Base-by-base conservation (phyloP, 2,888 invertebrate genomes). In the Hesperia comma region DNA sequence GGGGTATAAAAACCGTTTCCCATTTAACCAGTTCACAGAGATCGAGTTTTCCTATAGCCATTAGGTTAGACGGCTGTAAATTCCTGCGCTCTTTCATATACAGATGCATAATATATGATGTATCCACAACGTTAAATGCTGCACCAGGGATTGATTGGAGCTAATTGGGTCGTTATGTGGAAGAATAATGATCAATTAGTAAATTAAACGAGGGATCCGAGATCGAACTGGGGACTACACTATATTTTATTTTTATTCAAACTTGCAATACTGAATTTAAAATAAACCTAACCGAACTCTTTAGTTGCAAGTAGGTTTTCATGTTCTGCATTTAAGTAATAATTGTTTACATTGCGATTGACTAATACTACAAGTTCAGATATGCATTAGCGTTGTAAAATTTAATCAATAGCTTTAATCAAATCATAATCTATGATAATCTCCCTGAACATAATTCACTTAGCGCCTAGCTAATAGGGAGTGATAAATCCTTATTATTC, bases 121-220 rank as follows among this genome's bases (percentile, higher is more conserved):
- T 80, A 82, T 75, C 80, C 78, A 80, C 80, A 79, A 84, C 79
- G 80, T 86, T 85, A 84, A 75, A 86, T 83, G 80, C 78, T 83
- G 77, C 84, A 85, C 84, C 82, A 79, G 81, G 85, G 84, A 88
- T 87, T 89, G 88, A 91, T 90, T 90, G 88, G 83, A 83, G 80
- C 82, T 87, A 90, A 90, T 89, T 88, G 90, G 86, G 79, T 84
- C 83, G 86, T 89, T 86, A 86, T 79, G 79, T 83, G 79, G 83
- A 85, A 83, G 84, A 87, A 84, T 87, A 85, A 88, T 88, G 83
- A 84, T 83, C 90, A 89, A 88, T 91, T 89, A 87, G 86, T 84
- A 84, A 85, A 89, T 88, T 87, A 85, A 87, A 79, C 80, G 83
- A 80, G 77, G 79, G 75, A 79, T 79, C 76, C 77, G 67, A 83